Evolutionary conservation across 2,113 vertebrate genomes (phyloP).

Genomic region (Callorhinus ursinus): DNA sequence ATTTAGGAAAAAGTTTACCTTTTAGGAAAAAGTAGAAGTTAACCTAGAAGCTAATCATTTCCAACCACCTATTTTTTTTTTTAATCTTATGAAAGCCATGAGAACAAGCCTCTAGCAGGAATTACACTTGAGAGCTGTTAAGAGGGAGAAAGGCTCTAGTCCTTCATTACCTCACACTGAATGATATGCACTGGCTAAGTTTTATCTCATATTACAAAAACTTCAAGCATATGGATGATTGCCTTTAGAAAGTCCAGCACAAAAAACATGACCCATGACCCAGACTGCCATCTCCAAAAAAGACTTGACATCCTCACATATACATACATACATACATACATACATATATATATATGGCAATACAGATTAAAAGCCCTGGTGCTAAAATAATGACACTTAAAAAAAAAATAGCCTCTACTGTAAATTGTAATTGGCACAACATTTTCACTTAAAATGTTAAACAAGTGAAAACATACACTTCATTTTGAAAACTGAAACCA

Average conservation of each 20-base stretch:
- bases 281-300: background rate
- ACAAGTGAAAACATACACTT: background rate
- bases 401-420: background rate
- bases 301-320: background rate
- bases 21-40: slow-evolving; percentile 2
- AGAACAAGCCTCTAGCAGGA: background rate
- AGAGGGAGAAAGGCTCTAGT: background rate
- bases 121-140: background rate
- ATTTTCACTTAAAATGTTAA: background rate
- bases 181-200: background rate
- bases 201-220: background rate
- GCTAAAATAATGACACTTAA: background rate
- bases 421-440: background rate
- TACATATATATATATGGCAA: background rate
- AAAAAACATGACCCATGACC: background rate
- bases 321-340: background rate
- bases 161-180: background rate
- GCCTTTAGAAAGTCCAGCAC: background rate
- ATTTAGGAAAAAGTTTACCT: slow-evolving; percentile 59
- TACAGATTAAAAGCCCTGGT: background rate
- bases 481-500: background rate
- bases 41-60: background rate
- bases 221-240: background rate
- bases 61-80: background rate
- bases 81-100: background rate